Percentiles rank a stretch among this genome's conserved stretches.
These are phyloP conservation scores for Mellivora capensis DNA, from an alignment of 2,113 vertebrate species.

Conservation along the genomic window DNA sequence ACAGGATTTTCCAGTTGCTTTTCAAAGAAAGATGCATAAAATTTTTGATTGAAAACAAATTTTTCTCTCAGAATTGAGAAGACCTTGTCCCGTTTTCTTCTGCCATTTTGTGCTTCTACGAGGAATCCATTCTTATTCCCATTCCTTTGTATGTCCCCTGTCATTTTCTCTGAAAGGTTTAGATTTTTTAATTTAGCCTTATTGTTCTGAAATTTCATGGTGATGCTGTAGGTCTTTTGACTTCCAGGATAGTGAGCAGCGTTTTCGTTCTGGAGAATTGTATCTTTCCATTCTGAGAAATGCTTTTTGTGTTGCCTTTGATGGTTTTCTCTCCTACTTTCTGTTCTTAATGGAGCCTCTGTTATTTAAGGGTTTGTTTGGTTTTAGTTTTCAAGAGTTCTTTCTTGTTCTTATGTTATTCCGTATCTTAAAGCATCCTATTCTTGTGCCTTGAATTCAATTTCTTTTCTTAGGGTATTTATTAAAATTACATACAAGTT, in stretches of 20 bases:
- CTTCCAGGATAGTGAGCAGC: background rate
- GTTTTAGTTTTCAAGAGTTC: background rate
- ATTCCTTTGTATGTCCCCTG: background rate
- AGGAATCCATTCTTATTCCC: background rate
- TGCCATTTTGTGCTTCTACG: background rate
- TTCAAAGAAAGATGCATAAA: background rate
- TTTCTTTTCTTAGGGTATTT: background rate
- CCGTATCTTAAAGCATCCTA: background rate
- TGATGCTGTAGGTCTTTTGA: background rate
- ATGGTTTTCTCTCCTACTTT: background rate
- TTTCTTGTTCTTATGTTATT: background rate
- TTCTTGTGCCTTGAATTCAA: background rate
- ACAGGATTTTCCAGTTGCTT: background rate
- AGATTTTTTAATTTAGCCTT: background rate
- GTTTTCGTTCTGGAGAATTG: background rate
- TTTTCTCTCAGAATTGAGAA: background rate
- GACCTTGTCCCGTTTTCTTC: background rate
- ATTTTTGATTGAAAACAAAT: background rate
- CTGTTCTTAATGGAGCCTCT: background rate
- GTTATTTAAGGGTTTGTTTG: background rate
- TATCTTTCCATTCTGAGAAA: background rate
- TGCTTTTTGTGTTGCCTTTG: background rate
- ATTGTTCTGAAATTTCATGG: background rate
- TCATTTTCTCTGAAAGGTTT: background rate
- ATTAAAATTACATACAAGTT: background rate